Evolutionary conservation across 2,888 invertebrate species (phyloP).

Genomic region (Cacoxenus indagator): DNA sequence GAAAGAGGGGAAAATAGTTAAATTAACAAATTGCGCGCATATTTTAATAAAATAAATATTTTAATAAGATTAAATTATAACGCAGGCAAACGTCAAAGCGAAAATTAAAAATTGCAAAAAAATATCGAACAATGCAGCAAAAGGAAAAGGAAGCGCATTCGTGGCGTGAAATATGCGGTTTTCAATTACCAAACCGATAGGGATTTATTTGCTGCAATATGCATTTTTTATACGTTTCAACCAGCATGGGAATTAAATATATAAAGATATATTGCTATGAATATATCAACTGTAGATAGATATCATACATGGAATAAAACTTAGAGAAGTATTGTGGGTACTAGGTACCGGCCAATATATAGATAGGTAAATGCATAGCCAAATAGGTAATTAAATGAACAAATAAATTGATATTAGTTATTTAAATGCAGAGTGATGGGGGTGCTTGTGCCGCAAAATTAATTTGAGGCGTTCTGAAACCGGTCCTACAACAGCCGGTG

Average conservation of each 20-base stretch:
- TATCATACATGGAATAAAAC: neutral
- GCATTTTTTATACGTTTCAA: constrained; percentile 1
- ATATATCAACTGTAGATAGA: neutral
- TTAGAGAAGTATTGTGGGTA: no score
- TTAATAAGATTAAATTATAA: constrained; percentile 65
- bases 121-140: constrained; percentile 1
- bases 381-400: no score
- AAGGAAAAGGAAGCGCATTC: neutral
- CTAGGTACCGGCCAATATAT: no score
- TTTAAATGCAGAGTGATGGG: no score
- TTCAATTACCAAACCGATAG: constrained; percentile 61
- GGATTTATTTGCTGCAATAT: constrained; percentile 52
- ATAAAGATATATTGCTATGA: no score
- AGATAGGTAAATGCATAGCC: no score
- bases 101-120: constrained; percentile 51
- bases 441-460: no score
- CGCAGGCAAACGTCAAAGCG: constrained; percentile 59
- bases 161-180: constrained; percentile 59
- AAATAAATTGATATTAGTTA: no score
- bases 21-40: constrained; percentile 66
- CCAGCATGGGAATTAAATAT: neutral
- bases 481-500: no score
- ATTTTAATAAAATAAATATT: constrained; percentile 64
- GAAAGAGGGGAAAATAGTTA: constrained; percentile 47
- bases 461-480: no score